phyloP scores from a whole-genome alignment of 2,113 vertebrate species.

The Serinus canaria region DNA sequence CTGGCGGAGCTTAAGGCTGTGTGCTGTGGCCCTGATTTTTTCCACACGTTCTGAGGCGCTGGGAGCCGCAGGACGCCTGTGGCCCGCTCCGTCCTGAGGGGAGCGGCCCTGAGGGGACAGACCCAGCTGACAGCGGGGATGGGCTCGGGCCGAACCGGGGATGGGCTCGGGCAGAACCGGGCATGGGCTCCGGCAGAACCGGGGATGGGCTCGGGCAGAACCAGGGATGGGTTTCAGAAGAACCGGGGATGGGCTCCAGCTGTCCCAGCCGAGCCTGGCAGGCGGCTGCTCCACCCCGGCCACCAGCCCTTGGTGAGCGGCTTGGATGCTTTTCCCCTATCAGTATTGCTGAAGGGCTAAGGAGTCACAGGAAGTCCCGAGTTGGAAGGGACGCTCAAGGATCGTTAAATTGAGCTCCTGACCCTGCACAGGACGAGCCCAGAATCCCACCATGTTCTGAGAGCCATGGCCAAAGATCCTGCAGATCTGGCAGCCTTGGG shows the following conservation, averaged over 20 bases:
- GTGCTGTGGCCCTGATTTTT: no score
- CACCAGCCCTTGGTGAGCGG: accelerated
- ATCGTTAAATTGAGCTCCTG: background rate
- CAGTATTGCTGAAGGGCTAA: accelerated
- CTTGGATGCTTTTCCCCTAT: accelerated
- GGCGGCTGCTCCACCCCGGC: background rate
- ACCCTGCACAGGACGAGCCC: background rate
- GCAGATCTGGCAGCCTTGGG: background rate
- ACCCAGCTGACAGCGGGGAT: accelerated
- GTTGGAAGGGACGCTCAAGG: background rate
- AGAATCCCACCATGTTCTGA: background rate
- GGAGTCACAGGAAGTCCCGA: background rate
- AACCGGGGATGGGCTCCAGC: no score
- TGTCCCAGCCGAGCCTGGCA: background rate
- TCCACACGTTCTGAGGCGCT: background rate
- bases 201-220: no score
- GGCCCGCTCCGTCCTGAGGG: background rate
- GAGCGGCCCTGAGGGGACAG: background rate
- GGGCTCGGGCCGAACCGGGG: no score
- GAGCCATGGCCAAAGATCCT: background rate
- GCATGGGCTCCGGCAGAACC: no score
- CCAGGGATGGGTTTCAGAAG: no score
- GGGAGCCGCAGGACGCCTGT: background rate
- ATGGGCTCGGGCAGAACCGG: no score
- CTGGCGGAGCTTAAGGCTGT: background rate